These are phyloP conservation scores for Vanessa tameamea DNA, from an alignment of 1,140 invertebrate species.

Conservation along the genomic window DNA sequence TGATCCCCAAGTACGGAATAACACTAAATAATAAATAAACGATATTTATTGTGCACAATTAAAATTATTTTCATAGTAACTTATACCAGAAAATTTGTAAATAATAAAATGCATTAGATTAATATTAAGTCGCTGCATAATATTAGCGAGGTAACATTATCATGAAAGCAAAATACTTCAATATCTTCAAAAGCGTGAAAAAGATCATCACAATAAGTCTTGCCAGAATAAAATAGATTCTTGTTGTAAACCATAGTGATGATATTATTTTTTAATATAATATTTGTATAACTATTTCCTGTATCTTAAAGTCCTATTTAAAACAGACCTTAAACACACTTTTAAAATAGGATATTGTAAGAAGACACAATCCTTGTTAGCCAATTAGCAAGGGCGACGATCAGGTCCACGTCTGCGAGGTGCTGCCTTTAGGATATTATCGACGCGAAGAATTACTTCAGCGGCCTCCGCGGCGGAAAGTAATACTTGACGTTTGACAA, in stretches of 20 bases:
- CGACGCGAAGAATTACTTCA: conserved; percentile 99
- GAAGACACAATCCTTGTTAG: not conserved
- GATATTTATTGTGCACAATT: not conserved
- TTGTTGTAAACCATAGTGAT: not conserved
- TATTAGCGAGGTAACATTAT: not conserved
- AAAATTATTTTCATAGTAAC: conserved; percentile 1
- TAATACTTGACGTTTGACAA: conserved; percentile 97
- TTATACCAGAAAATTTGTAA: not conserved
- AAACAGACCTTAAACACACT: not conserved
- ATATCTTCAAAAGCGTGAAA: conserved; percentile 16
- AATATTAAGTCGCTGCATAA: not conserved
- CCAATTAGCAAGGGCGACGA: conserved; percentile 89
- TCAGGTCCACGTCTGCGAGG: conserved; percentile 95
- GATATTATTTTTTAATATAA: not conserved
- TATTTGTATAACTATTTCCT: too few relatives aligned
- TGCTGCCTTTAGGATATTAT: conserved; percentile 97
- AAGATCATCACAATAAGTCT: not conserved
- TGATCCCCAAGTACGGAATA: not conserved
- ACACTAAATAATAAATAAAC: conserved; percentile 3
- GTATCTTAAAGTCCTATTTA: not conserved
- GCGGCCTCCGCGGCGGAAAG: conserved; percentile 97
- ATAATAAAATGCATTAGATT: not conserved
- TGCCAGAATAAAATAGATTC: not conserved
- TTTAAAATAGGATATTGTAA: conserved; percentile 13
- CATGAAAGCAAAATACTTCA: conserved; percentile 9